phyloP scores from a whole-genome alignment of 1,140 invertebrate genomes.

The Geopemphigus sp. region DNA sequence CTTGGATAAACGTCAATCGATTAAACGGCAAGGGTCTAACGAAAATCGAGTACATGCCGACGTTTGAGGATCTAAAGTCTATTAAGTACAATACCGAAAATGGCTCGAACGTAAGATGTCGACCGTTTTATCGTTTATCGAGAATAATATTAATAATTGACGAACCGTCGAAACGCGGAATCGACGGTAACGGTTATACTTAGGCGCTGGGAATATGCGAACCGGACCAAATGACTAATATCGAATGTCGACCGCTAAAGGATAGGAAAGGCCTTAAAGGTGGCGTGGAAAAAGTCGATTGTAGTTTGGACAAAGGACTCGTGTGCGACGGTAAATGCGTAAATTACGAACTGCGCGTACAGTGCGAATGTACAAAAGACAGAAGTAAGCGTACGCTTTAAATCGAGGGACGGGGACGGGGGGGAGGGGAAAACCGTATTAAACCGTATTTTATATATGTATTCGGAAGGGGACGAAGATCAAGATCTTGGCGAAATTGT shows the following conservation, averaged over 20 bases:
- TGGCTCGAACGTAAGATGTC: no score
- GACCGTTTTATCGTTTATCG: no score
- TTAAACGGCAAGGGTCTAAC: constrained; percentile 54
- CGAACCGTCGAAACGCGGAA: no score
- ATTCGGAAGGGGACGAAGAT: neutral
- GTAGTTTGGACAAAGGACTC: constrained; percentile 69
- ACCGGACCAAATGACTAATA: constrained; percentile 64
- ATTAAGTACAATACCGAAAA: neutral
- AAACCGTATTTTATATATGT: neutral
- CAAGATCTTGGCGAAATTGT: neutral
- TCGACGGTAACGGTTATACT: neutral
- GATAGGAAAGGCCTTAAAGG: constrained; percentile 46
- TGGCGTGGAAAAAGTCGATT: constrained; percentile 62
- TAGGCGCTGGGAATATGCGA: constrained; percentile 31
- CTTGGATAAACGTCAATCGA: constrained; percentile 48
- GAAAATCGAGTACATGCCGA: constrained; percentile 8
- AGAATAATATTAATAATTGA: no score
- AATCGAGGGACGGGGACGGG: neutral
- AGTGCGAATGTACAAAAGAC: constrained; percentile 64
- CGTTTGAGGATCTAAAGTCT: constrained; percentile 4
- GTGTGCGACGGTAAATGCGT: constrained; percentile 64
- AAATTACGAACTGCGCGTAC: constrained; percentile 73
- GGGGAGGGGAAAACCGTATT: no score
- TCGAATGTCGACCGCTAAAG: constrained; percentile 69
- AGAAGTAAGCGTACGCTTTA: neutral